Evolutionary conservation across 1,140 invertebrate species (phyloP).

Genomic region (Brachionus asplanchnoidis): DNA sequence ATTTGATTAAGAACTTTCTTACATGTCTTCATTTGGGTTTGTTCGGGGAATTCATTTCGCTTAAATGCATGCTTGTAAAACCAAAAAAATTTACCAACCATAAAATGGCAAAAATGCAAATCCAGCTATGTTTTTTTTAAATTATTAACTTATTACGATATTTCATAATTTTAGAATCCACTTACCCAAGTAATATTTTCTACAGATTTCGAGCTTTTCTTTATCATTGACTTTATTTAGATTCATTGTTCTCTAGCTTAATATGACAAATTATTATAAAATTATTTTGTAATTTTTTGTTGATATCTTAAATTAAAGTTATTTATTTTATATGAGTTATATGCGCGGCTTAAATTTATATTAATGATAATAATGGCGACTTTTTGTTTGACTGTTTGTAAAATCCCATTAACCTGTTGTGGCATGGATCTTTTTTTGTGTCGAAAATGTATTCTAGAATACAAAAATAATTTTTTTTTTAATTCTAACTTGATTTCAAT

Average conservation of each 20-base stretch:
- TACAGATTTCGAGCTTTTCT: constrained; percentile 36
- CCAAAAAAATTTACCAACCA: constrained; percentile 41
- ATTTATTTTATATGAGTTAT: background rate
- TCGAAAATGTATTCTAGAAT: too few species aligned
- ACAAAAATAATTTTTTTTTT: background rate
- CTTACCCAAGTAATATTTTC: constrained; percentile 36
- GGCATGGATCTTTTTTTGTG: too few species aligned
- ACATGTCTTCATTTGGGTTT: constrained; percentile 34
- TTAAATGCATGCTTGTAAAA: constrained; percentile 42
- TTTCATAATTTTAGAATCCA: background rate
- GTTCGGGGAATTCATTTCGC: constrained; percentile 7
- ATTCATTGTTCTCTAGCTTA: background rate
- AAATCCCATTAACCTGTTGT: too few species aligned
- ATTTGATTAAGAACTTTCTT: background rate
- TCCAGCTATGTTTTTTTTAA: background rate
- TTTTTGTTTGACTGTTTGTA: background rate
- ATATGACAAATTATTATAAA: background rate
- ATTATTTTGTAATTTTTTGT: background rate
- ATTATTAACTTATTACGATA: background rate
- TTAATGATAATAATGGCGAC: background rate
- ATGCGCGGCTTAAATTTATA: background rate
- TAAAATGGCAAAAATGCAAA: constrained; percentile 41
- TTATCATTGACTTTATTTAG: constrained; percentile 29
- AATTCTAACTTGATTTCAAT: too few species aligned
- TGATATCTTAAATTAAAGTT: background rate